Evolutionary conservation across 1,140 invertebrate species (phyloP).

Genomic region (Orchesella cincta): DNA sequence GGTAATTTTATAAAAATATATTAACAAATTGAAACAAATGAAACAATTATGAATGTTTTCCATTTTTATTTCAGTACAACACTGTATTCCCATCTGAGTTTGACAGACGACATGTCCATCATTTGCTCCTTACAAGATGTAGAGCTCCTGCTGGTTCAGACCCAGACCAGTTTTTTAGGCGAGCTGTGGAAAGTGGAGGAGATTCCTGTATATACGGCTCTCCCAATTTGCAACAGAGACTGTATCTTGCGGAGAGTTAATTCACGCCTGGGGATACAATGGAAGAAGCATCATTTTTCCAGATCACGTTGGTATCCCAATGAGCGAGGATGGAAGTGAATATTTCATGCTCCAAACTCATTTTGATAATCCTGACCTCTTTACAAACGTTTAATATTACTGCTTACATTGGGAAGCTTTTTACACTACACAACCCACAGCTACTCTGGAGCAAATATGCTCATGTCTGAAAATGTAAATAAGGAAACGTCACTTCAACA

Average conservation of each 20-base stretch:
- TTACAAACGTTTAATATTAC: too few species aligned
- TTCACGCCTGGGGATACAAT: slow-evolving; percentile 68
- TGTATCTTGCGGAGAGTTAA: too few species aligned
- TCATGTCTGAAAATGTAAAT: too few species aligned
- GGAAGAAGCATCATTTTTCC: too few species aligned
- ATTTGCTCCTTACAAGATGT: background rate
- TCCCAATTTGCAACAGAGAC: background rate
- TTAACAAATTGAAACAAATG: too few species aligned
- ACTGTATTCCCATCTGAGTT: background rate
- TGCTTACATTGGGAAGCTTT: too few species aligned
- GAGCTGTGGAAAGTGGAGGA: background rate
- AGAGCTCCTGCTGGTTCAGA: background rate
- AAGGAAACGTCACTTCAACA: too few species aligned
- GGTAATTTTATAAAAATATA: slow-evolving; percentile 59
- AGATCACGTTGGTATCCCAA: slow-evolving; percentile 77
- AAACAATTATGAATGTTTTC: too few species aligned
- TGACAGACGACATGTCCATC: background rate
- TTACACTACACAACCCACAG: too few species aligned
- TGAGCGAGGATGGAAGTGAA: slow-evolving; percentile 63
- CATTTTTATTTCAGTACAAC: too few species aligned
- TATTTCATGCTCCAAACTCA: slow-evolving; percentile 23
- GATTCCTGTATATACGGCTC: background rate
- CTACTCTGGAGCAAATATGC: too few species aligned
- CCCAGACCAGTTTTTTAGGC: background rate
- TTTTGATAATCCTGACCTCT: slow-evolving; percentile 3